These are phyloP conservation scores for Drosophila eugracilis DNA, from an alignment of 1,140 invertebrate species.

Conservation along the genomic window DNA sequence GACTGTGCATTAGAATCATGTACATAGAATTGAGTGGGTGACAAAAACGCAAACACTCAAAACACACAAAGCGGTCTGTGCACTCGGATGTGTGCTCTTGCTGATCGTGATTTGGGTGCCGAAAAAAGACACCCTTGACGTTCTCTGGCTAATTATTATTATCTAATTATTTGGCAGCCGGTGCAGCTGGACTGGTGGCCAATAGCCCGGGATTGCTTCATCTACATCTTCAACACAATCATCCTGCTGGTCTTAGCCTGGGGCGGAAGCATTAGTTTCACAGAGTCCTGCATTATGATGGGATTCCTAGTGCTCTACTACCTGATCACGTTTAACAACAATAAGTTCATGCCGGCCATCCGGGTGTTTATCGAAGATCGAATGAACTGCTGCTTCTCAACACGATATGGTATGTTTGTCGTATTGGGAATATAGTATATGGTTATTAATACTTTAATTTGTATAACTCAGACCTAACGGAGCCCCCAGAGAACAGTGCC, in stretches of 20 bases:
- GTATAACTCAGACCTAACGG: conserved; percentile 62
- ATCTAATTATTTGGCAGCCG: conserved; percentile 86
- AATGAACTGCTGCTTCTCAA: conserved; percentile 81
- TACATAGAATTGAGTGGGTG: no score
- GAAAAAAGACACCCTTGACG: no score
- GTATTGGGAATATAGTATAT: not conserved
- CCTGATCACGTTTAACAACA: conserved; percentile 87
- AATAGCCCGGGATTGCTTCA: conserved; percentile 92
- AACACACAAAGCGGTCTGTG: no score
- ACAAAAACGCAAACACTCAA: no score
- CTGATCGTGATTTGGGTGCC: no score
- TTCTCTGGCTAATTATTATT: no score
- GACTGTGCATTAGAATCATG: no score
- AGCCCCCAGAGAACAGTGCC: conserved; percentile 83
- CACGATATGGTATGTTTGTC: conserved; percentile 67
- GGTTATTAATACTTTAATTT: not conserved
- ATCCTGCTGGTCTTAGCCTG: conserved; percentile 91
- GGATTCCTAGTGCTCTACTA: conserved; percentile 90
- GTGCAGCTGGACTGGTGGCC: conserved; percentile 94
- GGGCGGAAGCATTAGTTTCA: conserved; percentile 92
- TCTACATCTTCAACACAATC: conserved; percentile 92
- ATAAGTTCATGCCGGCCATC: conserved; percentile 84
- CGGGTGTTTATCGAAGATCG: conserved; percentile 82
- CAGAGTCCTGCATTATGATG: conserved; percentile 90
- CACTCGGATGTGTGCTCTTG: no score